phyloP scores from a whole-genome alignment of 2,797 vertebrate species.

The Alcedo quadribrachys region DNA sequence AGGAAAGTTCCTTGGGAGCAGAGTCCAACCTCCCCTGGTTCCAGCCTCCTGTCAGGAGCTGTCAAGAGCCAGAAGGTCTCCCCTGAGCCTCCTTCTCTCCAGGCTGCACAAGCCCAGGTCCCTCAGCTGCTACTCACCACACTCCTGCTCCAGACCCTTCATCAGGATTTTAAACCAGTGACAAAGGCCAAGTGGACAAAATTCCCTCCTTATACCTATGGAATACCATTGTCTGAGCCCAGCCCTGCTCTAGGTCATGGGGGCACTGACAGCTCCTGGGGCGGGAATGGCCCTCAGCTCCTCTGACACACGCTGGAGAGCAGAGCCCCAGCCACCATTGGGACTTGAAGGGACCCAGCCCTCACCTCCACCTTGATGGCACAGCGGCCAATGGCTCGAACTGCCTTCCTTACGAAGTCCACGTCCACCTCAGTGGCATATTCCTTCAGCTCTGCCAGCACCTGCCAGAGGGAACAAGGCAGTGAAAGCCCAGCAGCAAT shows the following conservation, averaged over 20 bases:
- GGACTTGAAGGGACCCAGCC: accelerated
- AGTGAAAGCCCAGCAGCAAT: neutral
- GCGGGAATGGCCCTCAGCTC: neutral
- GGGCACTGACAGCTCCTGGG: neutral
- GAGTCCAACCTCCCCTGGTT: too few relatives aligned
- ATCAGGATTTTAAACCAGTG: neutral
- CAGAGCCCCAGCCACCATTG: accelerated
- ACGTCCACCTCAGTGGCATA: constrained; percentile 97
- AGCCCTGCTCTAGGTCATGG: accelerated
- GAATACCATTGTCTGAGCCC: neutral
- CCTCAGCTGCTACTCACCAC: too few relatives aligned
- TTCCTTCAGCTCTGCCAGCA: constrained; percentile 96
- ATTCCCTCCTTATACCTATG: accelerated
- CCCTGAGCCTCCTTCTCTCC: too few relatives aligned
- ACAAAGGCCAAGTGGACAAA: neutral
- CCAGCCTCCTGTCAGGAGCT: too few relatives aligned
- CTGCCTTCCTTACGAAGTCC: constrained; percentile 96
- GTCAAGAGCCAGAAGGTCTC: too few relatives aligned
- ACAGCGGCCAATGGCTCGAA: constrained; percentile 95
- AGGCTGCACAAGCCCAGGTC: too few relatives aligned
- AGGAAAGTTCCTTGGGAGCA: too few relatives aligned
- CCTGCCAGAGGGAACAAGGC: constrained; percentile 72
- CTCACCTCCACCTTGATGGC: constrained; percentile 98
- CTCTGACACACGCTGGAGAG: accelerated
- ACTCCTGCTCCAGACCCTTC: too few relatives aligned